These are phyloP conservation scores for Tokudaia muenninki DNA, from an alignment of 2,797 vertebrate genomes.

Conservation along the genomic window DNA sequence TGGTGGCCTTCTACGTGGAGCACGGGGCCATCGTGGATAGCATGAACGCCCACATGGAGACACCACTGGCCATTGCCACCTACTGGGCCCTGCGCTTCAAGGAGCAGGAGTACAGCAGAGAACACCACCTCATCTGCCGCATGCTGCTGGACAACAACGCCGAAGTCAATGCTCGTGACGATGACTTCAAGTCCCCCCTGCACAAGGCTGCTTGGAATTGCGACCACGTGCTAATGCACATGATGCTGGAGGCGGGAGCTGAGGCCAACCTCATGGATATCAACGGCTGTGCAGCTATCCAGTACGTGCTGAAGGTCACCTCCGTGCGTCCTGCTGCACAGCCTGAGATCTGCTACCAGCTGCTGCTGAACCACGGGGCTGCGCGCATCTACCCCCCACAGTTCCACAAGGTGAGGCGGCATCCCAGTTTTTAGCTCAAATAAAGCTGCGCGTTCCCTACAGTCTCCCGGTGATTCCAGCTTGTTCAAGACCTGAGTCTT, in stretches of 20 bases:
- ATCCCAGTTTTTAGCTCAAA: rapidly evolving
- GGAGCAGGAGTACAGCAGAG: constrained; percentile 93
- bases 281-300: constrained; percentile 95
- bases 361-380: constrained; percentile 95
- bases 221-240: constrained; percentile 94
- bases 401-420: constrained; percentile 95
- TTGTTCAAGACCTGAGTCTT: not conserved
- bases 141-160: constrained; percentile 94
- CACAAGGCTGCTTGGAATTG: constrained; percentile 99
- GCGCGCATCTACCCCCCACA: constrained; percentile 95
- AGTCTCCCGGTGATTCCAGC: not conserved
- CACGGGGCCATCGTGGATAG: constrained; percentile 92
- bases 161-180: constrained; percentile 92
- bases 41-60: constrained; percentile 92
- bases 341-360: constrained; percentile 94
- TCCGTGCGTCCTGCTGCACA: constrained; percentile 91
- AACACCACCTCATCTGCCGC: constrained; percentile 94
- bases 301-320: constrained; percentile 96
- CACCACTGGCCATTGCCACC: constrained; percentile 92
- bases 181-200: constrained; percentile 94
- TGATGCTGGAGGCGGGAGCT: constrained; percentile 95
- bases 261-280: constrained; percentile 94
- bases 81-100: constrained; percentile 95
- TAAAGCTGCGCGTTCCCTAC: not conserved
- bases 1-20: constrained; percentile 92